Percentiles rank a stretch among this genome's conserved stretches.
Conservation (phyloP, 2,113 vertebrate genomes). For the Leptosomus discolor region DNA sequence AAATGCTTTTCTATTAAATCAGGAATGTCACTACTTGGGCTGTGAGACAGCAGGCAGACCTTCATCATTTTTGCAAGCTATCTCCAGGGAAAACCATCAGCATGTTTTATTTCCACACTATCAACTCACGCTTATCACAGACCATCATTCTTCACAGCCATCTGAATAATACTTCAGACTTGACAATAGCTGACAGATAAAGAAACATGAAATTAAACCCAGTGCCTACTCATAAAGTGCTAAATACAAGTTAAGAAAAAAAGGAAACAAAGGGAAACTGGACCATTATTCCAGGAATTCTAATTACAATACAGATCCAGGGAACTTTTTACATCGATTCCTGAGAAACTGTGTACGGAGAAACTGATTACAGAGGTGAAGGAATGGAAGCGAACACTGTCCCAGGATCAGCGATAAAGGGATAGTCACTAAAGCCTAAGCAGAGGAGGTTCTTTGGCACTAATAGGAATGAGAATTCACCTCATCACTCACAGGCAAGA, state of each 20-base stretch:
- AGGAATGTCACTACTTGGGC: constrained; percentile 30
- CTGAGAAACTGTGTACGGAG: neutral
- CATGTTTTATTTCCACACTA: constrained; percentile 48
- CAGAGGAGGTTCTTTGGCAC: neutral
- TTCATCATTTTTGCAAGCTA: constrained; percentile 62
- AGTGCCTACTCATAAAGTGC: neutral
- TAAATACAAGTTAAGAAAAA: neutral
- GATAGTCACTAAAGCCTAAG: neutral
- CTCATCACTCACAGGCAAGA: neutral
- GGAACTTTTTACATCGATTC: neutral
- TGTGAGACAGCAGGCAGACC: constrained; percentile 32
- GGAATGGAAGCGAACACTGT: neutral
- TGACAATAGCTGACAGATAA: constrained; percentile 3
- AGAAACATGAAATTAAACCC: neutral
- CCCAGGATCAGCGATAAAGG: neutral
- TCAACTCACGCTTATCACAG: constrained; percentile 44
- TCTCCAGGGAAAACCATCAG: constrained; percentile 53
- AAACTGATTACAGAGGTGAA: neutral
- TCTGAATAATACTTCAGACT: constrained; percentile 8
- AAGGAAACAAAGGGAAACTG: neutral
- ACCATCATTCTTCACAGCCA: constrained; percentile 45
- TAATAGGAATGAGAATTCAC: neutral
- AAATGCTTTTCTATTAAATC: constrained; percentile 67
- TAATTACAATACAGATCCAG: neutral
- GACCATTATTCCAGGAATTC: neutral